Percentiles rank a stretch among this genome's conserved stretches.
Conservation (phyloP, 2,888 invertebrate genomes). For the Tribolium freemani region DNA sequence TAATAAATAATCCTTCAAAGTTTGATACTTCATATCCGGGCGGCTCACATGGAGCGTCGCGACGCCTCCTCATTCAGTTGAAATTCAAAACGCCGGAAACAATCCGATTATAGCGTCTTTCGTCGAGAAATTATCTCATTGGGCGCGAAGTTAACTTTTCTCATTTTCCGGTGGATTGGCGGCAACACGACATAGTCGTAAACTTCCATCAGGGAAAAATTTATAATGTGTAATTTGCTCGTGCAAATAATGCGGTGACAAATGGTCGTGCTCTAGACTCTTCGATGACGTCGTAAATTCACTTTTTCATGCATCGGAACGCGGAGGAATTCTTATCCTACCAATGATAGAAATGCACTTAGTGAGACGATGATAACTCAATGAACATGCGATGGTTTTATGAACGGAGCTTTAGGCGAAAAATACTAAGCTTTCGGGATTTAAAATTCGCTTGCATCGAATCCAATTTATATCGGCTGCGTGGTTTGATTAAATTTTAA, state of each 20-base stretch:
- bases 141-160: slow-evolving; percentile 9
- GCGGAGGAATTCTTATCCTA: slow-evolving; percentile 25
- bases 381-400: slow-evolving; percentile 16
- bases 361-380: slow-evolving; percentile 22
- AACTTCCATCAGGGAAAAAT: slow-evolving; percentile 1
- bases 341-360: slow-evolving; percentile 28
- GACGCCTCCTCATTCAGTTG: neutral
- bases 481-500: neutral
- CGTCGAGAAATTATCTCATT: slow-evolving; percentile 12
- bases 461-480: neutral
- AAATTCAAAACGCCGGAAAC: slow-evolving; percentile 19
- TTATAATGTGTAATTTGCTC: slow-evolving; percentile 13
- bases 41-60: no score
- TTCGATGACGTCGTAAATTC: slow-evolving; percentile 22
- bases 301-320: slow-evolving; percentile 13
- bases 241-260: slow-evolving; percentile 23
- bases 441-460: no score
- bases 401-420: slow-evolving; percentile 1
- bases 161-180: slow-evolving; percentile 14
- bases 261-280: slow-evolving; percentile 8
- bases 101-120: slow-evolving; percentile 11
- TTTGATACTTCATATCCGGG: no score
- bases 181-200: neutral
- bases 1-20: no score
- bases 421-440: neutral